Base-by-base conservation (phyloP, 2,888 invertebrate genomes). In the Terebella lapidaria region DNA sequence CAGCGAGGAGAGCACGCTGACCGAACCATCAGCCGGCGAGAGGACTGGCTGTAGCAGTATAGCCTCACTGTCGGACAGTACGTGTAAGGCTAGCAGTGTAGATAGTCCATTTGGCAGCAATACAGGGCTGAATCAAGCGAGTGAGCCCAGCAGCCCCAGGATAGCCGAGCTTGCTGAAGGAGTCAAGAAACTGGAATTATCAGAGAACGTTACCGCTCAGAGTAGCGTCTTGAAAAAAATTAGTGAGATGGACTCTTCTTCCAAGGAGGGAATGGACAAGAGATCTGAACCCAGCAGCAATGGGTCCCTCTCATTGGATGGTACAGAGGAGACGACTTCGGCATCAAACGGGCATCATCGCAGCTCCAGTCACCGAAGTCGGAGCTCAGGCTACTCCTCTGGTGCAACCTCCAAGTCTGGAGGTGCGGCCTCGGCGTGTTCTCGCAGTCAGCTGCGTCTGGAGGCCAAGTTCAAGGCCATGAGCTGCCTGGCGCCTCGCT, bases 401-500 rank as follows among this genome's bases (percentile, higher is more conserved):
- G 22, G n/a, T 10, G 24, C 10, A 5, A 49, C 18, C 49, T 49
- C 10, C 15, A n/a, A 10, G 49, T 22, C 49, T 5, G 35, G 18
- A 18, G 35, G 35, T 35, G 15, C 18, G 5, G 15, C 5, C 49
- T 5, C 18, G n/a, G 10, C 49, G 24, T 5, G 24, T 15, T 22
- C 18, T 15, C 22, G 52, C 28, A 24, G 15, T 20, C 29, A 5
- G 22, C 47, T 25, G 3, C 46, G 24, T 10, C 22, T 22, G 47
- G 53, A 58, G 30, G 62, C 62, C 10, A 26, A 49, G 57, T 26
- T 56, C 18, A 47, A 29, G 46, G 63, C 70, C 1, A 64, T 68
- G 64, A 57, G 52, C 2, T 65, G 71, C 0, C 62, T 74, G 45
- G 65, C 67, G 24, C 85, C 87, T 0, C 85, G 90, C 22, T 77